Conservation (phyloP, 2,797 vertebrate species). For the Melanogrammus aeglefinus region DNA sequence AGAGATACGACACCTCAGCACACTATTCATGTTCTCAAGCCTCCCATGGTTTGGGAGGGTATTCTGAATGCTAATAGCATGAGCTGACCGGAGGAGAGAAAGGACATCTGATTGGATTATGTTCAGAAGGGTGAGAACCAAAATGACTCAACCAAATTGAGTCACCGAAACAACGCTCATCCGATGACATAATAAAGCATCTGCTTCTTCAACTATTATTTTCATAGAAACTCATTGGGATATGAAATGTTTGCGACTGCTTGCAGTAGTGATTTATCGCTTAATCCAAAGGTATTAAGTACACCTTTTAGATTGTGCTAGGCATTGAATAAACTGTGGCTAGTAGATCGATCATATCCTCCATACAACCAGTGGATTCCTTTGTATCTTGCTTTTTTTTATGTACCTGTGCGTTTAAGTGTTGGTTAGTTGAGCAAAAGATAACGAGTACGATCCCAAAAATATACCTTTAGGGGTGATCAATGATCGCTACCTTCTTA, state of each 20-base stretch:
- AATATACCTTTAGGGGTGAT: not conserved
- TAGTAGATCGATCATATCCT: not conserved
- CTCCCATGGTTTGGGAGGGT: conserved; percentile 29
- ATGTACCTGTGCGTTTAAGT: not conserved
- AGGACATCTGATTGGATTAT: conserved; percentile 57
- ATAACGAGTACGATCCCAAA: not conserved
- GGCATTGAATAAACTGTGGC: not conserved
- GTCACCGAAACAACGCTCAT: not conserved
- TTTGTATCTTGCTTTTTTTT: not conserved
- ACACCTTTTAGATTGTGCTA: not conserved
- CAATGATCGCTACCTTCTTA: not conserved
- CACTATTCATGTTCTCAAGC: not conserved
- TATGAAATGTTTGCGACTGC: not conserved
- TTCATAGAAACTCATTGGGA: not conserved
- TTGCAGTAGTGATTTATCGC: not conserved
- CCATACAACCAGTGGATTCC: not conserved
- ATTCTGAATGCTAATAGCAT: conserved; percentile 69
- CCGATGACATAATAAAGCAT: not conserved
- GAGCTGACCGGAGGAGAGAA: conserved; percentile 49
- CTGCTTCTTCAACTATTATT: not conserved
- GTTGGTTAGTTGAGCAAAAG: not conserved
- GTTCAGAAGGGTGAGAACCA: conserved; percentile 43
- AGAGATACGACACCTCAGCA: not conserved
- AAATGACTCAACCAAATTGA: not conserved
- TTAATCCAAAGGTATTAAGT: not conserved